phyloP scores from a whole-genome alignment of 2,113 vertebrate genomes.

The Coryphaenoides rupestris region DNA sequence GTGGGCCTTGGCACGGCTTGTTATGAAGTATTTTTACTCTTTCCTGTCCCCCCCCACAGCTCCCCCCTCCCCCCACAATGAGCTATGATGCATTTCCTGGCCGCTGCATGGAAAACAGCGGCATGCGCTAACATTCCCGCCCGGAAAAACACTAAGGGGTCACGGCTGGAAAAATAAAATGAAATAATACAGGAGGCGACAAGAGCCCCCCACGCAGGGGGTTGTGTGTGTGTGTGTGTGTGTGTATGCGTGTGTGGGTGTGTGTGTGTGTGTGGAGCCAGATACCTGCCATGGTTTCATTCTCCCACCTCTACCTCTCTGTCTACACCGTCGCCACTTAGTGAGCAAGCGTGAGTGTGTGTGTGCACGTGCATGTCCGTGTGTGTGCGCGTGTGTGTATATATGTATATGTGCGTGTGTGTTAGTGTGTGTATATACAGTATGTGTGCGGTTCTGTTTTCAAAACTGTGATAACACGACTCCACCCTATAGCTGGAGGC shows the following conservation, averaged over 20 bases:
- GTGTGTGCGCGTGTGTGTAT: too few relatives aligned
- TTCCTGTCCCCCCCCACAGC: constrained; percentile 82
- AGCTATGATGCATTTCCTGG: constrained; percentile 97
- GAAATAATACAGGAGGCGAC: too few relatives aligned
- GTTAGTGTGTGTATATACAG: background rate
- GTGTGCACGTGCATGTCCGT: too few relatives aligned
- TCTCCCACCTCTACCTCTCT: too few relatives aligned
- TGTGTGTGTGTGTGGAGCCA: too few relatives aligned
- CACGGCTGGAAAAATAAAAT: constrained; percentile 26
- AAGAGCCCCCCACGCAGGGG: background rate
- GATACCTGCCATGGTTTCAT: too few relatives aligned
- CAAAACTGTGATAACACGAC: constrained; percentile 36
- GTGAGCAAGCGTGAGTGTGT: too few relatives aligned
- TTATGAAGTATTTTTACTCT: constrained; percentile 92
- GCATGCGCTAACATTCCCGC: constrained; percentile 89
- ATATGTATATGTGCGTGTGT: background rate
- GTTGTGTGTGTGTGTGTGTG: too few relatives aligned
- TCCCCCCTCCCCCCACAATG: constrained; percentile 91
- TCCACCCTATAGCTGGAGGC: constrained; percentile 41
- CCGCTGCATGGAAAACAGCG: constrained; percentile 89
- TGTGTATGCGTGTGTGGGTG: too few relatives aligned
- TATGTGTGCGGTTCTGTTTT: constrained; percentile 42
- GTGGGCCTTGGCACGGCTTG: constrained; percentile 52
- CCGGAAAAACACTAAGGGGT: constrained; percentile 77
- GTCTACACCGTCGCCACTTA: too few relatives aligned